A percentile compares a stretch with the other conserved stretches of the same genome.
phyloP scores from a whole-genome alignment of 2,113 vertebrate genomes.

The Solenodon paradoxus region DNA sequence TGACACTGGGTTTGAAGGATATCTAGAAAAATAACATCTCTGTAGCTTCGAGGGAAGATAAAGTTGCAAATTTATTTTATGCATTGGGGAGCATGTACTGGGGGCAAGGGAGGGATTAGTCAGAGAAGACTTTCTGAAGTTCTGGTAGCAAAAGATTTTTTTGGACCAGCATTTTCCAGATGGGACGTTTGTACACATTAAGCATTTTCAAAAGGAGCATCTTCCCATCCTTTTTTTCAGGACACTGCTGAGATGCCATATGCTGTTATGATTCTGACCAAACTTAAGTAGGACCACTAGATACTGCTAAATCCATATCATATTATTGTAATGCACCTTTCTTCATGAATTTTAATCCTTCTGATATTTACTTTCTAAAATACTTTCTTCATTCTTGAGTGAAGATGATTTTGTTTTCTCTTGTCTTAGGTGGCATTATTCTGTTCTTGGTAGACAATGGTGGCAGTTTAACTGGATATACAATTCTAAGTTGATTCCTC shows the following conservation, averaged over 20 bases:
- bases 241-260: not conserved
- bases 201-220: not conserved
- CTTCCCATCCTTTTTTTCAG: not conserved
- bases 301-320: too few relatives aligned
- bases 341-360: not conserved
- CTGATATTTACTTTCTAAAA: not conserved
- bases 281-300: not conserved
- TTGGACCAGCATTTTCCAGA: not conserved
- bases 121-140: not conserved
- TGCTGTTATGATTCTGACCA: not conserved
- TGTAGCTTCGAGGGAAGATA: not conserved
- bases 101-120: not conserved
- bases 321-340: not conserved
- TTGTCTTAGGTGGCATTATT: not conserved
- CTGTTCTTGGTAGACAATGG: not conserved
- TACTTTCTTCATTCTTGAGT: not conserved
- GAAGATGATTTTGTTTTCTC: not conserved
- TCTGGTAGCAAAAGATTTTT: not conserved
- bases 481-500: not conserved
- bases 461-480: slow-evolving; percentile 18
- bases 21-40: not conserved
- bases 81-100: not conserved
- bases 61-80: not conserved
- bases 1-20: not conserved
- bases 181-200: not conserved